Conservation (phyloP, 2,797 vertebrate species). For the Odontamblyopus rebecca region DNA sequence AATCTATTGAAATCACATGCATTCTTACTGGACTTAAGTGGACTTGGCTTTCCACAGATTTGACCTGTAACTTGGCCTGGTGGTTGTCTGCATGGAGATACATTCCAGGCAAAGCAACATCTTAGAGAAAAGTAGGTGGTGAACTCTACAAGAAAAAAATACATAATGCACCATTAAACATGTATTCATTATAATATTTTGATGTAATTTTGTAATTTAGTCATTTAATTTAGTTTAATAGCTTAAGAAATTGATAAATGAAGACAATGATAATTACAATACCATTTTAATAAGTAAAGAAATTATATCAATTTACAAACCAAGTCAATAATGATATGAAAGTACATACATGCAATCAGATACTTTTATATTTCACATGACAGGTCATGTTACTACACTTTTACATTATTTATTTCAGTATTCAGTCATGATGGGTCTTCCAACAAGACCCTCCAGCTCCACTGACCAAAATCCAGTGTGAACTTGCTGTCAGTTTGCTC, state of each 20-base stretch:
- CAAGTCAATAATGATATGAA: neutral
- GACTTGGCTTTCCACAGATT: neutral
- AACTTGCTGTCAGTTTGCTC: constrained; percentile 52
- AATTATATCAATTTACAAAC: neutral
- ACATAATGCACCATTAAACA: neutral
- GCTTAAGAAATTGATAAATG: neutral
- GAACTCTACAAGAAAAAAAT: neutral
- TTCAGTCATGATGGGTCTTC: constrained; percentile 10
- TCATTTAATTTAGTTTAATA: neutral
- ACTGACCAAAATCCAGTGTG: constrained; percentile 60
- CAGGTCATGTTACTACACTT: constrained; percentile 42
- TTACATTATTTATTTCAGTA: neutral
- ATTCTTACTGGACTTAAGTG: neutral
- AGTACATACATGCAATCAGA: neutral
- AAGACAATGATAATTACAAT: neutral
- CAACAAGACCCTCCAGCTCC: constrained; percentile 13
- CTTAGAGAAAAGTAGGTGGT: too few relatives aligned
- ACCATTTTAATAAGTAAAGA: neutral
- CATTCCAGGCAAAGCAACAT: too few relatives aligned
- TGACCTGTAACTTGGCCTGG: neutral
- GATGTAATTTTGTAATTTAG: neutral
- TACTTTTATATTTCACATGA: constrained; percentile 13
- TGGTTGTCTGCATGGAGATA: neutral
- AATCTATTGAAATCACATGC: neutral
- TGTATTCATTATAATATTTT: neutral